Evolutionary conservation across 2,113 vertebrate species (phyloP), one percentile per base, ranked within the genome.

Genomic region (Plestiodon gilberti): DNA sequence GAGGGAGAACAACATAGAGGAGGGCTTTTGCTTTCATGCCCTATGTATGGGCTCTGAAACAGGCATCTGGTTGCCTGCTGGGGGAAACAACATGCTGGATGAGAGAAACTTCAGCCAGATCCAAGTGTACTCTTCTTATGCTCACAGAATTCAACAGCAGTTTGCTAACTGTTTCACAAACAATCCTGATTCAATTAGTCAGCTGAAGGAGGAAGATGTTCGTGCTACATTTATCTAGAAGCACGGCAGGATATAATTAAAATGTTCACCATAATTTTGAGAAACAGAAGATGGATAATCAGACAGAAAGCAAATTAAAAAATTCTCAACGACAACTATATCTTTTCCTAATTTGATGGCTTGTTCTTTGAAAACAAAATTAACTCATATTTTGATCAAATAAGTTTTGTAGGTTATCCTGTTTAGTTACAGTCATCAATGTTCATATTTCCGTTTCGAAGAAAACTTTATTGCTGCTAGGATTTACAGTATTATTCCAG

Each of bases 291-390:
- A 75, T 33, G 13, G 43, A 64, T 23, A 84, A 83, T 43, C 78
- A 55, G 38, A 40, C 40, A 55, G 57, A 81, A 81, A 65, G 69
- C 78, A 65, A 35, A 55, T 81, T 74, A 79, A n/a, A 64, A 73
- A 79, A 33, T n/a, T 78, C 35, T 71, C 48, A 80, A 71, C 43
- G 70, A 40, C 67, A 48, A 78, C 62, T 73, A 6, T 35, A 71
- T 79, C 69, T 30, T 70, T 87, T 61, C 33, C 33, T 80, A 25
- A 75, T 65, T 79, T 55, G 59, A 80, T 64, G 23, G 38, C 55
- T 38, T 81, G 57, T 75, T 88, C 69, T 74, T 55, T 69, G 79
- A 55, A 84, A 84, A 55, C 59, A 88, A 80, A 73, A 73, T 86
- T 80, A 75, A 28, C 30, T 73, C 23, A 71, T 30, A 35, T 55